Percentiles rank a stretch among this genome's conserved stretches.
Conservation (phyloP, 2,113 vertebrate genomes). For the Typhlomys cinereus region DNA sequence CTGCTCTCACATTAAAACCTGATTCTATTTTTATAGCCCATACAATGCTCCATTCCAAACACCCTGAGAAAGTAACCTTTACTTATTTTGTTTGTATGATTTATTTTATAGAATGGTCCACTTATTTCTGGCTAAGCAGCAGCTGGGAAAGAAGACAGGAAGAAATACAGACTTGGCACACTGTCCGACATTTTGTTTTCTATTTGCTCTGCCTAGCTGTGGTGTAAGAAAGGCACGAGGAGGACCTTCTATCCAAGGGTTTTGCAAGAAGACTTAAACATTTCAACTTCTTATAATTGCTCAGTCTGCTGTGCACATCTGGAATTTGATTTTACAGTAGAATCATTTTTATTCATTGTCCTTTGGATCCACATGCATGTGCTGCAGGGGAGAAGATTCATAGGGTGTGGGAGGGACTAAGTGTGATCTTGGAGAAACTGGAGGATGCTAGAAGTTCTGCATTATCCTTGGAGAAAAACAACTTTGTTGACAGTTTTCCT, state of each 20-base stretch:
- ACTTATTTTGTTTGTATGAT: conserved; percentile 44
- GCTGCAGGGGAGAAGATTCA: background rate
- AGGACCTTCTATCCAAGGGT: background rate
- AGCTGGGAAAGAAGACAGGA: conserved; percentile 23
- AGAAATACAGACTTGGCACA: background rate
- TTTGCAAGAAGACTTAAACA: conserved; percentile 31
- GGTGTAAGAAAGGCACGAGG: background rate
- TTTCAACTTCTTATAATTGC: conserved; percentile 21
- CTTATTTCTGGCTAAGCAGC: conserved; percentile 12
- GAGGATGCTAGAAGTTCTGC: background rate
- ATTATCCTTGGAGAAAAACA: conserved; percentile 42
- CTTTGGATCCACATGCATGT: background rate
- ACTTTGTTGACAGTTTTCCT: background rate
- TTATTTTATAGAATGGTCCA: conserved; percentile 45
- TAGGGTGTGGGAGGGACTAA: background rate
- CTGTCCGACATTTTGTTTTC: conserved; percentile 25
- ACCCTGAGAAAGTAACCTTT: background rate
- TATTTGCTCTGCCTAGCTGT: background rate
- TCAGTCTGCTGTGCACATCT: conserved; percentile 37
- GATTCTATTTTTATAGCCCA: background rate
- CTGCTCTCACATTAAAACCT: background rate
- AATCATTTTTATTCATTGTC: background rate
- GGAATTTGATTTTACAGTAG: conserved; percentile 36
- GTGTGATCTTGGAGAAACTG: background rate
- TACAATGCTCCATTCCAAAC: background rate